Evolutionary conservation across 2,888 invertebrate genomes (phyloP).

Genomic region (Tenthredo notha): DNA sequence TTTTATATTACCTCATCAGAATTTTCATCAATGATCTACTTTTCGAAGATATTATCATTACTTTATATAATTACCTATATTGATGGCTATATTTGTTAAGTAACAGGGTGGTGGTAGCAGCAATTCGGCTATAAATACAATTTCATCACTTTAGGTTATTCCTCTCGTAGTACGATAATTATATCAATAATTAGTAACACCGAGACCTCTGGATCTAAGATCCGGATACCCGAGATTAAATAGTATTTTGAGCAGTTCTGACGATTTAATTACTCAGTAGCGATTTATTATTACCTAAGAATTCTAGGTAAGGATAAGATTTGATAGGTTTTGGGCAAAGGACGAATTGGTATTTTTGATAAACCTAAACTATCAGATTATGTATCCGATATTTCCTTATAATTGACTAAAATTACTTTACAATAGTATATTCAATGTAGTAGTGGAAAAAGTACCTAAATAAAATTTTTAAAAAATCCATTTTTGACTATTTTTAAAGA

Average conservation of each 20-base stretch:
- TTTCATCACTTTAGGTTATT: neutral
- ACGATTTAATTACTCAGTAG: neutral
- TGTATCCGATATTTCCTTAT: neutral
- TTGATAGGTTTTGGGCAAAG: neutral
- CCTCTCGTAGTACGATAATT: neutral
- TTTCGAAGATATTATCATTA: neutral
- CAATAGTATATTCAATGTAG: neutral
- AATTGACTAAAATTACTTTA: slow-evolving; percentile 32
- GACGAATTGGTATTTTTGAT: neutral
- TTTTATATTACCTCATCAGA: neutral
- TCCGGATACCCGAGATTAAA: neutral
- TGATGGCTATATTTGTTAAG: neutral
- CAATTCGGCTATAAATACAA: neutral
- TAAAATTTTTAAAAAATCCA: too few species aligned
- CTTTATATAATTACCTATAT: neutral
- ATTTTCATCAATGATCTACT: neutral
- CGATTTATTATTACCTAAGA: neutral
- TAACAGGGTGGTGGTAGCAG: slow-evolving; percentile 2
- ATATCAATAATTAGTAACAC: neutral
- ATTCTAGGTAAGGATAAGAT: neutral
- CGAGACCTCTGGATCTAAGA: neutral
- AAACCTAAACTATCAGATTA: neutral
- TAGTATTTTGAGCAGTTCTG: neutral
- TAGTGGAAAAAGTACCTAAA: too few species aligned
- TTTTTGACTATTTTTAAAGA: too few species aligned